Percentiles rank a stretch among this genome's conserved stretches.
These are phyloP conservation scores for Phodopus roborovskii DNA, from an alignment of 2,113 vertebrate species.

Conservation along the genomic window DNA sequence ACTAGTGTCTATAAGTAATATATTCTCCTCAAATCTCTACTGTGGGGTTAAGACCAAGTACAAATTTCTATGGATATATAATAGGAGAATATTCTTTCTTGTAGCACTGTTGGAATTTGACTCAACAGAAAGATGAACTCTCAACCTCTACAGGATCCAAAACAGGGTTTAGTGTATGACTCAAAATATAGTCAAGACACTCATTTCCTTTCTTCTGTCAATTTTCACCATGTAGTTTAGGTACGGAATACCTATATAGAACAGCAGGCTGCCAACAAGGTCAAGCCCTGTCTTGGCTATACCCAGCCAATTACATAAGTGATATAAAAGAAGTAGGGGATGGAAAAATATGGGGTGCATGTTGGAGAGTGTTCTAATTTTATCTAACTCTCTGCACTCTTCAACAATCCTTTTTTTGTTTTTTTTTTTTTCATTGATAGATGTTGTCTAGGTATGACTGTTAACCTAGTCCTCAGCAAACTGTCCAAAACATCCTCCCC, in stretches of 20 bases:
- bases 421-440: not conserved
- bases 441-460: not conserved
- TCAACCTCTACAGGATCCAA: not conserved
- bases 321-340: too few relatives aligned
- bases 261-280: not conserved
- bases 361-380: not conserved
- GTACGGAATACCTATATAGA: not conserved
- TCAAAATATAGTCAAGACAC: not conserved
- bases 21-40: not conserved
- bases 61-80: not conserved
- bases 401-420: not conserved
- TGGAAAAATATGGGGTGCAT: not conserved
- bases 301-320: not conserved
- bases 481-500: not conserved
- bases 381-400: not conserved
- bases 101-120: not conserved
- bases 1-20: slow-evolving; percentile 38
- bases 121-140: not conserved
- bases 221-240: not conserved
- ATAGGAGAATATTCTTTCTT: not conserved
- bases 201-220: not conserved
- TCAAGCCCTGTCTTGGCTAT: not conserved
- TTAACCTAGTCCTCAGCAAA: not conserved
- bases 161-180: not conserved
- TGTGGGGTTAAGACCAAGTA: not conserved